Percentiles rank a stretch among this genome's conserved stretches.
phyloP scores from a whole-genome alignment of 2,888 invertebrate species.

The Pogonocherus hispidulus region DNA sequence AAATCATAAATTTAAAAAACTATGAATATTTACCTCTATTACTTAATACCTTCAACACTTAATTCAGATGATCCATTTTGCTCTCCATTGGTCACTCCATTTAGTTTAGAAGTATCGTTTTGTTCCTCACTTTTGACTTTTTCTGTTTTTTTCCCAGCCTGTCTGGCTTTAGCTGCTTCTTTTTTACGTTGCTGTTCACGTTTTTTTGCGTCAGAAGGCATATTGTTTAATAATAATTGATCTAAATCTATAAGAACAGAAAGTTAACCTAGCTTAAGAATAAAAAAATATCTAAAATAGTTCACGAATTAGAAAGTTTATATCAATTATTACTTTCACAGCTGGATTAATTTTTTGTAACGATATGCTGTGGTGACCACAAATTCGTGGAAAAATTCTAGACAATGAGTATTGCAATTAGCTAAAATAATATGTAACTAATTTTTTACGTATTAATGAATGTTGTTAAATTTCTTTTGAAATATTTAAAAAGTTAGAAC shows the following conservation, averaged over 20 bases:
- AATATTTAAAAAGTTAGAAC: background rate
- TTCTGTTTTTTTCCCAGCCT: conserved; percentile 68
- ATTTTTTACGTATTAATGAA: background rate
- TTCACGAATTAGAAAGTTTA: no score
- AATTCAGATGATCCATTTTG: conserved; percentile 70
- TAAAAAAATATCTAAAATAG: no score
- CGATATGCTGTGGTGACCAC: conserved; percentile 18
- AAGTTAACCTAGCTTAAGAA: no score
- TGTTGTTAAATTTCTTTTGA: background rate
- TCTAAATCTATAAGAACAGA: no score
- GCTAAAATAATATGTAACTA: background rate
- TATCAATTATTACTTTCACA: conserved; percentile 39
- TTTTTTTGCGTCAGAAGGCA: conserved; percentile 99
- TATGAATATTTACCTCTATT: no score
- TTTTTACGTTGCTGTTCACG: conserved; percentile 98
- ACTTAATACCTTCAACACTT: conserved; percentile 81
- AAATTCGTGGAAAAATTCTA: conserved; percentile 35
- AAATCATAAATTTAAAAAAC: conserved; percentile 43
- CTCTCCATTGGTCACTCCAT: conserved; percentile 47
- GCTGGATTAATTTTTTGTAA: conserved; percentile 25
- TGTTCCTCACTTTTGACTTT: conserved; percentile 63
- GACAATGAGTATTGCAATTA: conserved; percentile 14
- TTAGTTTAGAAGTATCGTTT: conserved; percentile 62
- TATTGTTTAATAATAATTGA: no score
- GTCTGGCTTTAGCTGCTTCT: conserved; percentile 87